Conservation (phyloP, 2,797 vertebrate species). For the Eulemur coronatus region DNA sequence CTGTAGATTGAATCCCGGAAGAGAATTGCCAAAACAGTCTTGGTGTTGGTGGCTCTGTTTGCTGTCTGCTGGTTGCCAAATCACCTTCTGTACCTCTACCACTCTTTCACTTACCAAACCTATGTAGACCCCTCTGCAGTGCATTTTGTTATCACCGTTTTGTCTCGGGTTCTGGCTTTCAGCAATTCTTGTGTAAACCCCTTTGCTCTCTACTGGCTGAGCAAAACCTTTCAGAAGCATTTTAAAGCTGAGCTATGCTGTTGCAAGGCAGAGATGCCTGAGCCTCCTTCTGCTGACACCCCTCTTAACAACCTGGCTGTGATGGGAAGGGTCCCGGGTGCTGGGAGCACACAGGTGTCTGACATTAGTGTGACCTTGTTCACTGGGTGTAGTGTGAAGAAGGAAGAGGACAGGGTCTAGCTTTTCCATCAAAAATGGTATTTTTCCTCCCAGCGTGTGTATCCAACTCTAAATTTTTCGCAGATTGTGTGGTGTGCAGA, state of each 20-base stretch:
- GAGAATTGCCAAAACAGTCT: constrained; percentile 88
- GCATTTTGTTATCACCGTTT: constrained; percentile 84
- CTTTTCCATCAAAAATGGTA: not conserved
- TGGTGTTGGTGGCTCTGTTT: constrained; percentile 88
- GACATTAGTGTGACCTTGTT: constrained; percentile 86
- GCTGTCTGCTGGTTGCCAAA: constrained; percentile 89
- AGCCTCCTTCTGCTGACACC: constrained; percentile 66
- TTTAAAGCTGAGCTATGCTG: constrained; percentile 87
- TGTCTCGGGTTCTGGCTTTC: constrained; percentile 86
- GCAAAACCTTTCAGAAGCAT: constrained; percentile 87
- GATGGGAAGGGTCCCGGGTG: constrained; percentile 74
- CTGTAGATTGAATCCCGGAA: constrained; percentile 88
- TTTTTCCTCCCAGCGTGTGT: constrained; percentile 17
- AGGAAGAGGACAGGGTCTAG: constrained; percentile 85
- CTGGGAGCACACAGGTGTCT: constrained; percentile 79
- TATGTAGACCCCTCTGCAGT: constrained; percentile 82
- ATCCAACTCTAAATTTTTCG: not conserved
- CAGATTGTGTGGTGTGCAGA: constrained; percentile 8
- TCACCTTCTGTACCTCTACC: constrained; percentile 88
- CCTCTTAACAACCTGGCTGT: constrained; percentile 77
- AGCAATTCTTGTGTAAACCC: constrained; percentile 89
- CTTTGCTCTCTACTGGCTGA: constrained; percentile 89
- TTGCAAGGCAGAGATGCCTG: constrained; percentile 72
- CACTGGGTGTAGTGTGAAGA: constrained; percentile 80
- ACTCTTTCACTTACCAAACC: constrained; percentile 85